Conservation (phyloP, 2,888 invertebrate species). For the Pterobdella sp. region DNA sequence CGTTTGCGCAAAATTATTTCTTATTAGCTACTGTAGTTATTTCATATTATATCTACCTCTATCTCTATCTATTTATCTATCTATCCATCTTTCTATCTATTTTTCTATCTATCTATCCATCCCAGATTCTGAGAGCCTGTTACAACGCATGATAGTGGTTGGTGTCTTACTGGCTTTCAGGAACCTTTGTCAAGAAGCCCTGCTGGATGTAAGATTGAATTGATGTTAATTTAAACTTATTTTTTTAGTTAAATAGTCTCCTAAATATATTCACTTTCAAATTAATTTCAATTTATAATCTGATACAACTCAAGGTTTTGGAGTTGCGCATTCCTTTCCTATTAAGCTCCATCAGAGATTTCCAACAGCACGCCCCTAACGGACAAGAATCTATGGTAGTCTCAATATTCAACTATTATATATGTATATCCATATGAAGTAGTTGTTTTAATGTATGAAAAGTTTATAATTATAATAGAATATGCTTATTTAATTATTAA, state of each 20-base stretch:
- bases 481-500: no score
- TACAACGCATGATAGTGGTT: conserved; percentile 93
- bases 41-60: neutral
- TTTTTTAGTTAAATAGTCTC: no score
- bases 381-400: conserved; percentile 64
- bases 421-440: neutral
- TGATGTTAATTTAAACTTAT: conserved; percentile 9
- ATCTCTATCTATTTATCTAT: no score
- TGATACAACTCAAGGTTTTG: conserved; percentile 53
- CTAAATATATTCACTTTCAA: neutral
- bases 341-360: conserved; percentile 85
- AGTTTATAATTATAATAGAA: no score
- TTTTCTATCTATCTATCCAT: no score
- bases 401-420: neutral
- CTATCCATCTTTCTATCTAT: no score
- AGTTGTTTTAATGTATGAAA: neutral
- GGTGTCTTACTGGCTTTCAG: conserved; percentile 94
- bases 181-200: conserved; percentile 82
- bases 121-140: conserved; percentile 79
- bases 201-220: conserved; percentile 53
- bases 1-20: conserved; percentile 32
- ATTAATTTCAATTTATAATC: neutral
- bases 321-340: conserved; percentile 91
- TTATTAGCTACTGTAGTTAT: neutral
- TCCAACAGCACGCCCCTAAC: conserved; percentile 63